Conservation (phyloP, 1,140 invertebrate species). For the Gryllus bimaculatus region DNA sequence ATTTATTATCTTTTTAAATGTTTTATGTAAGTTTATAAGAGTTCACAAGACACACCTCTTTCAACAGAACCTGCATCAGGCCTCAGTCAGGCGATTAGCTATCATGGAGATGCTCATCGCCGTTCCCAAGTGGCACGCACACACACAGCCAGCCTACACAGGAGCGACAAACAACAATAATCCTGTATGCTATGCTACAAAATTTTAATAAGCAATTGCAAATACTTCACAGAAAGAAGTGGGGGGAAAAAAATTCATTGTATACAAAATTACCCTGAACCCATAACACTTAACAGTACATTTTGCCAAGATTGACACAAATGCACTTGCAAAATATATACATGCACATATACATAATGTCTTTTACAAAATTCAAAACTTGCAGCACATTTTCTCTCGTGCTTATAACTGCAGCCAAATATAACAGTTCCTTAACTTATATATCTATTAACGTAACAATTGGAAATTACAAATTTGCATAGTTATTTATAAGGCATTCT, state of each 20-base stretch:
- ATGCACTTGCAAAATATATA: not conserved
- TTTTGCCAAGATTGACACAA: not conserved
- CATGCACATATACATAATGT: not conserved
- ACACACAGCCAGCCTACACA: not conserved
- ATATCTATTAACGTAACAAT: not conserved
- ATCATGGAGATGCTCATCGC: not conserved
- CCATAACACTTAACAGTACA: not conserved
- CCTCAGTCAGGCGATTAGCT: not conserved
- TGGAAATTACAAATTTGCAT: not conserved
- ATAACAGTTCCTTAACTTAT: not conserved
- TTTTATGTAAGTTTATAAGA: constrained; percentile 2
- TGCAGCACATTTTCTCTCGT: not conserved
- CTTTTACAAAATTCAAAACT: not conserved
- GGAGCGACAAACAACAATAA: not conserved
- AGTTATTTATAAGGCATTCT: not conserved
- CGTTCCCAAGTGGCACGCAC: not conserved
- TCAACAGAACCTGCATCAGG: constrained; percentile 3
- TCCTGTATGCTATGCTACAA: not conserved
- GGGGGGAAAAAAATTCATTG: not conserved
- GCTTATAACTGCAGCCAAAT: not conserved
- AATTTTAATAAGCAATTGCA: not conserved
- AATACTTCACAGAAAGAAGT: not conserved
- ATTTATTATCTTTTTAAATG: constrained; percentile 6
- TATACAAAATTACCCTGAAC: not conserved
- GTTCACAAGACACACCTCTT: not conserved